Percentiles rank a stretch among this genome's conserved stretches.
phyloP scores from a whole-genome alignment of 1,140 invertebrate genomes.

The Caligus rogercresseyi region DNA sequence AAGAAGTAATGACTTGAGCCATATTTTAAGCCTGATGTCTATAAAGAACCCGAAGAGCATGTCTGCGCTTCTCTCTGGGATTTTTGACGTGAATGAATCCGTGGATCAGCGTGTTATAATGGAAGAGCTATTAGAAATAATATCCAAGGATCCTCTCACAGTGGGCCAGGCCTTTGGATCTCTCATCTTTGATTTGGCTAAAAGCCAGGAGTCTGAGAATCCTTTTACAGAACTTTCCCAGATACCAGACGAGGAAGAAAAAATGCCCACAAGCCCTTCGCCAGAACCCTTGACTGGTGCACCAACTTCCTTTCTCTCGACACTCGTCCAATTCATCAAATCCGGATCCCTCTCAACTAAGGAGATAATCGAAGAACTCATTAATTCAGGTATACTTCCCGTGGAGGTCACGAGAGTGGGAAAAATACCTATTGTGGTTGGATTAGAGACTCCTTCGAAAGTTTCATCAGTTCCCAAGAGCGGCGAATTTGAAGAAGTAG shows the following conservation, averaged over 20 bases:
- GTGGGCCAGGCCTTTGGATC: neutral
- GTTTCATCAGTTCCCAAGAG: neutral
- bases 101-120: neutral
- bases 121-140: neutral
- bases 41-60: neutral
- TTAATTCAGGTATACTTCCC: neutral
- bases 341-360: neutral
- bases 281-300: neutral
- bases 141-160: neutral
- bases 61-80: neutral
- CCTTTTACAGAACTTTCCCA: neutral
- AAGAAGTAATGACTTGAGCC: neutral
- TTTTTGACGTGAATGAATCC: neutral
- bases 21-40: neutral
- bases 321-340: neutral
- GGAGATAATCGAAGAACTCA: conserved; percentile 4
- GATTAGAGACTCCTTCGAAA: too few relatives aligned
- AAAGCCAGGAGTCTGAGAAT: too few relatives aligned
- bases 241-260: neutral
- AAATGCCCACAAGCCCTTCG: neutral
- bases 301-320: neutral
- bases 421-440: conserved; percentile 4
- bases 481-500: neutral
- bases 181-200: too few relatives aligned
- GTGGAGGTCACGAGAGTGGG: conserved; percentile 1